Percentiles rank a stretch among this genome's conserved stretches.
Evolutionary conservation across 53 echinoderm and acorn worm species (phyloP).

Genomic region (Glandiceps talaboti): DNA sequence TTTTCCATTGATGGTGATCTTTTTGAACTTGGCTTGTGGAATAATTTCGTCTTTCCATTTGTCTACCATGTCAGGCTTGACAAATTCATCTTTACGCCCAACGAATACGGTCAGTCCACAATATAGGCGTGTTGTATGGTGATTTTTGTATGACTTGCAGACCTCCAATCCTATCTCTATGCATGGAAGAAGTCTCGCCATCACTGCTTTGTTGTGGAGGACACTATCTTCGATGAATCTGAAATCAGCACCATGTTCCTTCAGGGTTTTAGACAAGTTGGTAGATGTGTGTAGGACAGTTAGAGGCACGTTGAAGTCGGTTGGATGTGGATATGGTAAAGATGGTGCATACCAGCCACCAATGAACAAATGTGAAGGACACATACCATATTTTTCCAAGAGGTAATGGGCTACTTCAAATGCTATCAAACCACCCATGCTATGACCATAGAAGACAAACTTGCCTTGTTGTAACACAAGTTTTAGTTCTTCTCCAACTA

Average conservation of each 20-base stretch:
- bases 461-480: conserved; percentile 46
- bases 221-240: conserved; percentile 81
- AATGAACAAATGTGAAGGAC: conserved; percentile 63
- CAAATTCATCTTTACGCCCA: conserved; percentile 80
- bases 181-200: conserved; percentile 72
- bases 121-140: conserved; percentile 64
- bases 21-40: conserved; percentile 46
- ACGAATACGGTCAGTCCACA: conserved; percentile 71
- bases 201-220: conserved; percentile 61
- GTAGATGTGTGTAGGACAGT: conserved; percentile 15
- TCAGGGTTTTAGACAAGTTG: background rate
- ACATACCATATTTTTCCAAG: conserved; percentile 54
- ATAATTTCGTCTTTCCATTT: conserved; percentile 71
- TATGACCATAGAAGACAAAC: conserved; percentile 94
- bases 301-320: conserved; percentile 68
- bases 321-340: conserved; percentile 77
- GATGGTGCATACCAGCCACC: conserved; percentile 96
- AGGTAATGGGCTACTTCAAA: conserved; percentile 80
- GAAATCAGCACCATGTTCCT: conserved; percentile 16
- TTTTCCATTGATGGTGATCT: conserved; percentile 62
- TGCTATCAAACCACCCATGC: conserved; percentile 76
- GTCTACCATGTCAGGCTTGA: conserved; percentile 60
- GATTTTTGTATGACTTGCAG: conserved; percentile 77
- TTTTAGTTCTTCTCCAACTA: conserved; percentile 54
- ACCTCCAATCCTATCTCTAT: conserved; percentile 73